phyloP scores from a whole-genome alignment of 2,888 invertebrate species.

The Napeogenes sylphis region DNA sequence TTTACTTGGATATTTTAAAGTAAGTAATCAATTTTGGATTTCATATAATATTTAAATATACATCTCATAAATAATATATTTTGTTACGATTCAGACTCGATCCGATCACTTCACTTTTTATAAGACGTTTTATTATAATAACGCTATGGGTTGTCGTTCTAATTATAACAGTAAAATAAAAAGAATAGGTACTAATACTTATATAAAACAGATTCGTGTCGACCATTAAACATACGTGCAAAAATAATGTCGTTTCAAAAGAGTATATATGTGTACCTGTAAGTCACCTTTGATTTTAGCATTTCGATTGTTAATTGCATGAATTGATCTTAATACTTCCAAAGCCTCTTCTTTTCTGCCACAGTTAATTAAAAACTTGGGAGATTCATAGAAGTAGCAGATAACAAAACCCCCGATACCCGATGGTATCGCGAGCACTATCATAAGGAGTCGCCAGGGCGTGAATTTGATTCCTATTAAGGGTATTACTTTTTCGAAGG shows the following conservation, averaged over 20 bases:
- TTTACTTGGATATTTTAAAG: too few species aligned
- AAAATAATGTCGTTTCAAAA: too few species aligned
- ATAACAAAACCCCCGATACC: slow-evolving; percentile 78
- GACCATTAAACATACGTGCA: too few species aligned
- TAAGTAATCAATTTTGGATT: background rate
- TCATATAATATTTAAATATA: too few species aligned
- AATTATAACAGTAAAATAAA: too few species aligned
- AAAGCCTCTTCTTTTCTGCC: slow-evolving; percentile 80
- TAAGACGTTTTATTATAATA: too few species aligned
- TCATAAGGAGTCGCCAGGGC: slow-evolving; percentile 86
- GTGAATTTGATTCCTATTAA: slow-evolving; percentile 76
- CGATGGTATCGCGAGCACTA: slow-evolving; percentile 62
- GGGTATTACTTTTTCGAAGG: slow-evolving; percentile 58
- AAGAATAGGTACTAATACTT: too few species aligned
- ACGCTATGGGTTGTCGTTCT: too few species aligned
- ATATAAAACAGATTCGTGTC: too few species aligned
- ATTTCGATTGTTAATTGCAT: slow-evolving; percentile 51
- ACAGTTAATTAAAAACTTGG: slow-evolving; percentile 83
- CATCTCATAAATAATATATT: too few species aligned
- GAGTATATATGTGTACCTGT: slow-evolving; percentile 39
- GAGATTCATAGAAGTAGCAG: slow-evolving; percentile 84
- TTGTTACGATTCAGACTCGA: too few species aligned
- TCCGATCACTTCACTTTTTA: too few species aligned
- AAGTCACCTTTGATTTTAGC: slow-evolving; percentile 43
- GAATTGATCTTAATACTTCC: slow-evolving; percentile 57